These are phyloP conservation scores for Paedocypris sp. DNA, from an alignment of 2,113 vertebrate species.

Conservation along the genomic window DNA sequence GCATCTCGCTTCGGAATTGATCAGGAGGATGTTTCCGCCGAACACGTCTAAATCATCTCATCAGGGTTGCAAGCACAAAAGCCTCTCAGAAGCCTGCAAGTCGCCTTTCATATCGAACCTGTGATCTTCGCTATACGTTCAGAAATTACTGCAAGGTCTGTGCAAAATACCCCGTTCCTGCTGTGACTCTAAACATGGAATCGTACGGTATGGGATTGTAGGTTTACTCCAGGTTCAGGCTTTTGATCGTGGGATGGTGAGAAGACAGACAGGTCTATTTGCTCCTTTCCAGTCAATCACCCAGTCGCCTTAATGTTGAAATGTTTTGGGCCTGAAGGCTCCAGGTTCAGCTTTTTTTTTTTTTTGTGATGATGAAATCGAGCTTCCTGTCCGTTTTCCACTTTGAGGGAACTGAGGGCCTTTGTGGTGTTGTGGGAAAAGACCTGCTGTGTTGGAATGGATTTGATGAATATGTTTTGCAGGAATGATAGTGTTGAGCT, in stretches of 20 bases:
- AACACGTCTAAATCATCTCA: too few species aligned
- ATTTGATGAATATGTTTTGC: conserved; percentile 6
- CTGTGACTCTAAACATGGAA: not conserved
- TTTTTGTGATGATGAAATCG: conserved; percentile 15
- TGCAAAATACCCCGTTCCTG: not conserved
- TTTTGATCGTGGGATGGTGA: not conserved
- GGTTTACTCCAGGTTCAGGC: not conserved
- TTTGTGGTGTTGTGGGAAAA: not conserved
- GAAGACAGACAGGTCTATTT: conserved; percentile 13
- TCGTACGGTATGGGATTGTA: not conserved
- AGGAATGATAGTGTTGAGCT: not conserved
- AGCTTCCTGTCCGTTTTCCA: conserved; percentile 2
- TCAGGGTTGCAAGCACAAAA: not conserved
- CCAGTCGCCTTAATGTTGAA: not conserved
- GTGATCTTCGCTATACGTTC: not conserved
- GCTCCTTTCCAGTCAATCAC: conserved; percentile 11
- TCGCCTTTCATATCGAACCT: not conserved
- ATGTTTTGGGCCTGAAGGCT: not conserved
- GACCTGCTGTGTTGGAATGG: conserved; percentile 7
- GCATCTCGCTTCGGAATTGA: not conserved
- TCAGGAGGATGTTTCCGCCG: not conserved
- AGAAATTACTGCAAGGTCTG: not conserved
- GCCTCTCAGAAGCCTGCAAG: not conserved
- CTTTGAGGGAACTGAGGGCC: not conserved
- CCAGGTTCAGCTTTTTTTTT: not conserved